phyloP scores from a whole-genome alignment of 2,888 invertebrate genomes.

The Orgyia antiqua region DNA sequence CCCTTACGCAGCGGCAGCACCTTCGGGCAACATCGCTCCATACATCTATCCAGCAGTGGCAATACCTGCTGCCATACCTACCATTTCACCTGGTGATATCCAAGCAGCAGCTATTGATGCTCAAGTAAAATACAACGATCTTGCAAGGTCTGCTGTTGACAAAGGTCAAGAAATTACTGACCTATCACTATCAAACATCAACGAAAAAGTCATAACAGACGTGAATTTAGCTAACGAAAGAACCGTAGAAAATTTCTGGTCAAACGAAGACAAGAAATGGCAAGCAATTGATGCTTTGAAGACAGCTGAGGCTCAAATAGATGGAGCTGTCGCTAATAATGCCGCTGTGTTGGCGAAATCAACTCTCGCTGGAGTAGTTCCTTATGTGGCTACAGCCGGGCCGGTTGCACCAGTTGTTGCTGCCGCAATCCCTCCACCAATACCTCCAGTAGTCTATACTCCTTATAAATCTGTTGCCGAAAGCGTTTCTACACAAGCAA shows the following conservation, averaged over 20 bases:
- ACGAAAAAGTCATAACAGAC: constrained; percentile 38
- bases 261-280: constrained; percentile 61
- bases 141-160: constrained; percentile 42
- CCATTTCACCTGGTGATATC: constrained; percentile 55
- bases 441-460: constrained; percentile 21
- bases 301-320: constrained; percentile 52
- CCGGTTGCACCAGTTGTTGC: constrained; percentile 12
- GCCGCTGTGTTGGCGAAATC: constrained; percentile 39
- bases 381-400: constrained; percentile 15
- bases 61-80: constrained; percentile 35
- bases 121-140: constrained; percentile 30
- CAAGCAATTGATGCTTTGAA: constrained; percentile 54
- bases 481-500: constrained; percentile 7
- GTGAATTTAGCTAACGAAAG: constrained; percentile 44
- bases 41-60: constrained; percentile 19
- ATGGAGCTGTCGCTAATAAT: constrained; percentile 46
- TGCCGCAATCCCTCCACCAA: constrained; percentile 8
- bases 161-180: constrained; percentile 42
- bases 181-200: constrained; percentile 37
- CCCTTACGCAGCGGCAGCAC: constrained; percentile 55
- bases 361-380: constrained; percentile 19
- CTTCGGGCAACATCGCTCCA: constrained; percentile 32
- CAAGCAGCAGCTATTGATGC: constrained; percentile 63
- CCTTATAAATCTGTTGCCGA: constrained; percentile 10
- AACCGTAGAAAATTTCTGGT: constrained; percentile 44